Percentiles rank a stretch among this genome's conserved stretches.
These are phyloP conservation scores for Apamea anceps DNA, from an alignment of 2,888 invertebrate genomes.

Conservation along the genomic window DNA sequence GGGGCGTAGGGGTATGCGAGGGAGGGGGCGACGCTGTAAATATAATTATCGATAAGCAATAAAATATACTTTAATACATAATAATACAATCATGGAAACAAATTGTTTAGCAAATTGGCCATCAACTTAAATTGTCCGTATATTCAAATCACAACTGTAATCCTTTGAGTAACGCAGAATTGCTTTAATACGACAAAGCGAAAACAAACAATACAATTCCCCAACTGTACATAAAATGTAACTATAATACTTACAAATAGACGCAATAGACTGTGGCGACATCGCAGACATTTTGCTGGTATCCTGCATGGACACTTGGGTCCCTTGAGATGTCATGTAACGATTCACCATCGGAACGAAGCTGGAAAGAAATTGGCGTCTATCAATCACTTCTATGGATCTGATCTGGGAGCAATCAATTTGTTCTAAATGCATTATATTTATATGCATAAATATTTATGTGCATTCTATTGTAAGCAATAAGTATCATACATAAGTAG, in stretches of 20 bases:
- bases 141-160: neutral
- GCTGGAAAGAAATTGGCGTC: constrained; percentile 74
- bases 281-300: constrained; percentile 88
- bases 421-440: constrained; percentile 35
- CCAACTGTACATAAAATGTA: neutral
- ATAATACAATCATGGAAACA: neutral
- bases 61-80: neutral
- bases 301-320: constrained; percentile 89
- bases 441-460: neutral
- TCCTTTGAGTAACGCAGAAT: neutral
- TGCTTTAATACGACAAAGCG: neutral
- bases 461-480: constrained; percentile 39
- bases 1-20: constrained; percentile 88
- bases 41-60: constrained; percentile 8
- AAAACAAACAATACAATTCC: constrained; percentile 1
- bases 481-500: constrained; percentile 3
- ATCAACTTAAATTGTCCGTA: neutral
- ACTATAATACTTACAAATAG: constrained; percentile 84
- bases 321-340: constrained; percentile 89
- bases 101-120: neutral
- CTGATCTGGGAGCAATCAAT: constrained; percentile 43
- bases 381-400: constrained; percentile 59
- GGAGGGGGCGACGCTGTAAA: constrained; percentile 87
- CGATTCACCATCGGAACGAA: constrained; percentile 89
- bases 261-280: constrained; percentile 89